Evolutionary conservation across 1,140 invertebrate species (phyloP), one percentile per base, ranked within the genome.

Genomic region (Drosophila pectinifera): DNA sequence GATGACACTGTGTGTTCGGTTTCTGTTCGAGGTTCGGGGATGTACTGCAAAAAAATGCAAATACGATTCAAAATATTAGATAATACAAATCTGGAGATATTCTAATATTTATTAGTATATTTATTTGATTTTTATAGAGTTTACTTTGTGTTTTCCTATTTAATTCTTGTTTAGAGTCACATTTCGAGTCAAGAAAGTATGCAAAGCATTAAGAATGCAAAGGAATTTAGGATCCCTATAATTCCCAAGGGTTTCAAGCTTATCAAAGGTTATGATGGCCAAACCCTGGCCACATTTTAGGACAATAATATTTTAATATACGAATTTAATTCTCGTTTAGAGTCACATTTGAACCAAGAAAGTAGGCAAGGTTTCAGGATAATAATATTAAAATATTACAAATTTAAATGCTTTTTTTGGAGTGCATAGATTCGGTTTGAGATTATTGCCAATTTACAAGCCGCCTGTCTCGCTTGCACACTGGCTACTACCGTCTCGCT

Each of bases 361-460:
- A n/a, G n/a, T n/a, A n/a, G n/a, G n/a, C n/a, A n/a, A n/a, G n/a
- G n/a, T 3, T 10, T 31, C 2, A 10, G 28, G 1, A 31, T 31
- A 10, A 3, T 31, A 10, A 31, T 31, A 31, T 31, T 31, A 10
- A 10, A 31, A 11, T 31, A n/a, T n/a, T n/a, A n/a, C n/a, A n/a
- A n/a, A n/a, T 22, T 22, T 22, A 22, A 22, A 2, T n/a, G 4
- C 5, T n/a, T 57, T 57, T 65, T 10, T 65, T 11, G 11, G 1
- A 26, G 59, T 68, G 64, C 20, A 65, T 48, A 26, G 42, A 69
- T 70, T 75, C 74, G 63, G 51, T 65, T 67, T 73, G 24, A 61
- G 59, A 72, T 69, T 85, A 78, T 74, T 85, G 78, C 77, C 81
- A 85, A 86, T 88, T 86, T 85, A 74, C 82, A 78, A 65, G 36